phyloP scores from a whole-genome alignment of 2,888 invertebrate species.

The Drosophila yooni region DNA sequence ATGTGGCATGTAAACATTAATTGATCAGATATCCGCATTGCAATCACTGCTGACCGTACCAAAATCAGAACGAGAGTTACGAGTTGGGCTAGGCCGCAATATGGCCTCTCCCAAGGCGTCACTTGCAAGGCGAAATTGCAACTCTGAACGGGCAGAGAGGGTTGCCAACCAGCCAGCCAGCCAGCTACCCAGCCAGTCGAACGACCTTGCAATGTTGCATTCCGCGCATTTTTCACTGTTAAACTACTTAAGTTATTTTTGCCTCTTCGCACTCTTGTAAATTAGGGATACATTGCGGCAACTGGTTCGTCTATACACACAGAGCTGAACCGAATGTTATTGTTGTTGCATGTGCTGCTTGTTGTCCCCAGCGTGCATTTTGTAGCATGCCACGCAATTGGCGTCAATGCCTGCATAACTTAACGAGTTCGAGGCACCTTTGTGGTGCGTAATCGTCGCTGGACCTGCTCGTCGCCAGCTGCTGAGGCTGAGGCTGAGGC shows the following conservation, averaged over 20 bases:
- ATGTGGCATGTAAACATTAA: slow-evolving; percentile 68
- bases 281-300: slow-evolving; percentile 58
- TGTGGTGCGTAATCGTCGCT: slow-evolving; percentile 61
- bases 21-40: slow-evolving; percentile 71
- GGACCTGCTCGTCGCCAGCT: slow-evolving; percentile 10
- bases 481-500: slow-evolving; percentile 1
- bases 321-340: slow-evolving; percentile 18
- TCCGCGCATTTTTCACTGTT: slow-evolving; percentile 81
- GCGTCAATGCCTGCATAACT: slow-evolving; percentile 75
- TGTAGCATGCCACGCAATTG: slow-evolving; percentile 61
- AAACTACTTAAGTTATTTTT: slow-evolving; percentile 67
- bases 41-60: slow-evolving; percentile 7
- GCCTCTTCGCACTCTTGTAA: slow-evolving; percentile 76
- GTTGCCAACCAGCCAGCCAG: slow-evolving; percentile 6
- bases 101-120: slow-evolving; percentile 30
- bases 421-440: slow-evolving; percentile 64
- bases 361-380: slow-evolving; percentile 61
- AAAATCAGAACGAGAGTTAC: slow-evolving; percentile 9
- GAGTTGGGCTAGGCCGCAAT: slow-evolving; percentile 26
- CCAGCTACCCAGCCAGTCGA: slow-evolving; percentile 3
- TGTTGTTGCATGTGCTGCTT: slow-evolving; percentile 16
- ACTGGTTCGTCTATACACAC: slow-evolving; percentile 44
- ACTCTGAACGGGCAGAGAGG: slow-evolving; percentile 1
- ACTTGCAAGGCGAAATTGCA: slow-evolving; percentile 5
- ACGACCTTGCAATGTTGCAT: slow-evolving; percentile 80